Evolutionary conservation across 1,140 invertebrate species (phyloP).

Genomic region (Heliothis subflexa): DNA sequence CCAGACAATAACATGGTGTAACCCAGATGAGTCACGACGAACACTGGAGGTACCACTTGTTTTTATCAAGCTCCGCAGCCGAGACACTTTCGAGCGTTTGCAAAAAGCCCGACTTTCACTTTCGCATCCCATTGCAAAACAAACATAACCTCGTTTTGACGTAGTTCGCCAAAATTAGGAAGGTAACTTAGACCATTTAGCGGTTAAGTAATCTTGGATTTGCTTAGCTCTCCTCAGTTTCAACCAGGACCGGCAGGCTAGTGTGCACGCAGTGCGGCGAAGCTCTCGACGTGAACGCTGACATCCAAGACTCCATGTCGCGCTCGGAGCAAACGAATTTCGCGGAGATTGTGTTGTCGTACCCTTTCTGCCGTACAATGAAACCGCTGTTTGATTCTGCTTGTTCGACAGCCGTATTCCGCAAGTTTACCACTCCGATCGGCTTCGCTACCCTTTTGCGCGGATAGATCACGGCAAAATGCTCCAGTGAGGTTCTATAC

Average conservation of each 20-base stretch:
- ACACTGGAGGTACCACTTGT: slow-evolving; percentile 46
- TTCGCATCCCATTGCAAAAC: slow-evolving; percentile 81
- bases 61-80: slow-evolving; percentile 46
- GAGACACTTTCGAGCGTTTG: slow-evolving; percentile 69
- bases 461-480: slow-evolving; percentile 90
- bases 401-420: slow-evolving; percentile 87
- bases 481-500: slow-evolving; percentile 89
- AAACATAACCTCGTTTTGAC: slow-evolving; percentile 73
- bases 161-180: slow-evolving; percentile 60
- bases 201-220: slow-evolving; percentile 45
- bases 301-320: slow-evolving; percentile 88
- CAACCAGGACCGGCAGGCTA: slow-evolving; percentile 88
- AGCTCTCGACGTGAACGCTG: slow-evolving; percentile 87
- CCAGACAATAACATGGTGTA: slow-evolving; percentile 47
- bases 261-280: slow-evolving; percentile 83
- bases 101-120: slow-evolving; percentile 81
- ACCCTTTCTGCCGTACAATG: slow-evolving; percentile 87
- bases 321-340: slow-evolving; percentile 87
- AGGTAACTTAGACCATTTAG: slow-evolving; percentile 54
- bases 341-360: slow-evolving; percentile 87
- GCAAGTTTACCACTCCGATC: slow-evolving; percentile 88
- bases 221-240: slow-evolving; percentile 87
- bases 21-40: slow-evolving; percentile 52
- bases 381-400: slow-evolving; percentile 85
- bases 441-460: slow-evolving; percentile 89